Conservation (phyloP, 1,140 invertebrate species). For the Sarcophaga peregrina region DNA sequence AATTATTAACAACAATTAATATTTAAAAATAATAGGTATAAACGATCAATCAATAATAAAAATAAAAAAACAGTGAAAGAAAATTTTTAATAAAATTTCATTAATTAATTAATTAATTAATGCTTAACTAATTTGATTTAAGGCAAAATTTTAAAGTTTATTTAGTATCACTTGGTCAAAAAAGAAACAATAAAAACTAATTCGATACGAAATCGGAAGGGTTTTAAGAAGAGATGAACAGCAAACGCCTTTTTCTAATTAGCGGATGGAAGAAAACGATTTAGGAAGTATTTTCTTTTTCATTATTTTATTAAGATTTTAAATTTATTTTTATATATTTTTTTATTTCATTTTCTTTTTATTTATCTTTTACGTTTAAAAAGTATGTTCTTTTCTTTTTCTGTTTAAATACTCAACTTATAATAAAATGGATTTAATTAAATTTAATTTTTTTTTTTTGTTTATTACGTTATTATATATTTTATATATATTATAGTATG, state of each 20-base stretch:
- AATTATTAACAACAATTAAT: slow-evolving; percentile 25
- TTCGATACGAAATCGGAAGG: too few species aligned
- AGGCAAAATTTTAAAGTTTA: not conserved
- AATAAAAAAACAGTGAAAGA: not conserved
- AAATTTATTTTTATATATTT: slow-evolving; percentile 26
- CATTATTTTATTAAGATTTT: slow-evolving; percentile 6
- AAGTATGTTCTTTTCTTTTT: not conserved
- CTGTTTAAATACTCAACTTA: not conserved
- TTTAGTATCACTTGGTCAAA: not conserved
- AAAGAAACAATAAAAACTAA: not conserved
- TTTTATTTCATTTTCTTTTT: slow-evolving; percentile 18
- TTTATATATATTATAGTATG: too few species aligned
- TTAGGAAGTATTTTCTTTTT: not conserved
- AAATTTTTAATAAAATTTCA: not conserved
- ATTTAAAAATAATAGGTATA: not conserved
- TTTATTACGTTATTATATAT: not conserved
- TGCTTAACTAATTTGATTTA: not conserved
- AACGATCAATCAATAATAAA: not conserved
- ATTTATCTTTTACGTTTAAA: not conserved
- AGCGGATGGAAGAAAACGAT: not conserved
- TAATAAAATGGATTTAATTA: not conserved
- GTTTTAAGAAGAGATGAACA: not conserved
- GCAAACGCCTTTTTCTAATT: not conserved
- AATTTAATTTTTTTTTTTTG: not conserved
- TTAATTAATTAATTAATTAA: not conserved